These are phyloP conservation scores for Mesopsocus fuscifrons DNA, from an alignment of 2,888 invertebrate genomes.

Conservation along the genomic window DNA sequence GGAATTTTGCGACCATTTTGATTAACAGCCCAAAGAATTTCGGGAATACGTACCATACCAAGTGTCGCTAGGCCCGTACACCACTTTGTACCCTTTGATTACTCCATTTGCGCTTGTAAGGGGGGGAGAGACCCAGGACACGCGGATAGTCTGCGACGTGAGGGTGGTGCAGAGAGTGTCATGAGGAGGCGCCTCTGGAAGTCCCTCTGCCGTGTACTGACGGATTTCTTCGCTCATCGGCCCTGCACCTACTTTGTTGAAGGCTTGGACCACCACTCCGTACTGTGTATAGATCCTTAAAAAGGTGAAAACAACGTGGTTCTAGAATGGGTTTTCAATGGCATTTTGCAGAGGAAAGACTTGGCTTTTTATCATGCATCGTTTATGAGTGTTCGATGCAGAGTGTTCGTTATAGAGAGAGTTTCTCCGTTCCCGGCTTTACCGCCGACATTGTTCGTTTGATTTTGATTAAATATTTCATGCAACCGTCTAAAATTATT, in stretches of 20 bases:
- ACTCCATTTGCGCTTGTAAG: slow-evolving; percentile 82
- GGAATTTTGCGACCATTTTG: neutral
- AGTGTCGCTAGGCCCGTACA: slow-evolving; percentile 75
- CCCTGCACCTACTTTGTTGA: slow-evolving; percentile 85
- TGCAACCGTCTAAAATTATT: no score
- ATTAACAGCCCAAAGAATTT: slow-evolving; percentile 8
- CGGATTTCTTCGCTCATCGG: slow-evolving; percentile 76
- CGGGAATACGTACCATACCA: slow-evolving; percentile 81
- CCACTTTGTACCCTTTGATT: slow-evolving; percentile 88
- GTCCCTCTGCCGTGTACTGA: slow-evolving; percentile 87
- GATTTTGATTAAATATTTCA: no score
- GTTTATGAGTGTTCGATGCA: no score
- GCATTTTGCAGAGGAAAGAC: no score
- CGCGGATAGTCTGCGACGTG: slow-evolving; percentile 84
- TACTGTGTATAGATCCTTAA: slow-evolving; percentile 81
- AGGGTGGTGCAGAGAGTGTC: slow-evolving; percentile 83
- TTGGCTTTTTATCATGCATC: no score
- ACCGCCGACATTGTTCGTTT: no score
- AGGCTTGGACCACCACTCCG: slow-evolving; percentile 87
- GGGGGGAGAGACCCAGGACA: slow-evolving; percentile 88
- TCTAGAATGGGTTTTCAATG: no score
- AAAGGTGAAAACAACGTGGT: slow-evolving; percentile 15
- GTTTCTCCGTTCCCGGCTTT: no score
- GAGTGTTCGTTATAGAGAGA: no score
- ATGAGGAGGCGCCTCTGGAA: slow-evolving; percentile 78